Conservation (phyloP, 2,888 invertebrate species). For the Callyntrura sp. region DNA sequence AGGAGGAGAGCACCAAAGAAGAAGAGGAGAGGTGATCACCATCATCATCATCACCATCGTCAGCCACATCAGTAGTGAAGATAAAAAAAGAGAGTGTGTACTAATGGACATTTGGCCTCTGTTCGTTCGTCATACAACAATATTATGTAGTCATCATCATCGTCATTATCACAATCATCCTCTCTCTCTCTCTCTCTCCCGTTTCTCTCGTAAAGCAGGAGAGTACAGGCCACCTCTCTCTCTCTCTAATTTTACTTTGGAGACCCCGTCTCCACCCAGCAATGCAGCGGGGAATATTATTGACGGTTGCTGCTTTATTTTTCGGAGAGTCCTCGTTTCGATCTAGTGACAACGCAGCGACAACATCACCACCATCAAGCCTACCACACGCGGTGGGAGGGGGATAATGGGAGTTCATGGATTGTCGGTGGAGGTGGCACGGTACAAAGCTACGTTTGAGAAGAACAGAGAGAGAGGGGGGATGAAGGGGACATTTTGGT, state of each 20-base stretch:
- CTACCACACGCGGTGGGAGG: no score
- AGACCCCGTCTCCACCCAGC: neutral
- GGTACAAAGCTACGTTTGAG: no score
- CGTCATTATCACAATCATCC: conserved; percentile 54
- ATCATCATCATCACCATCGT: neutral
- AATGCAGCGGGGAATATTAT: neutral
- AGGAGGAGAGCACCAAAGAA: conserved; percentile 26
- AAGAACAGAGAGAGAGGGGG: no score
- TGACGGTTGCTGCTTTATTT: neutral
- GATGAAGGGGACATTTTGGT: no score
- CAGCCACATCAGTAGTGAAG: neutral
- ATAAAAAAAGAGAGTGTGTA: conserved; percentile 50
- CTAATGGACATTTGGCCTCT: conserved; percentile 78
- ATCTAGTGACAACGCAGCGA: no score
- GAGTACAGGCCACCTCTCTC: neutral
- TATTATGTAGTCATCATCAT: conserved; percentile 29
- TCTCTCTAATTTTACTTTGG: neutral
- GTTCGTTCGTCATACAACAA: conserved; percentile 54
- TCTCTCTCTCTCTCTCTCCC: neutral
- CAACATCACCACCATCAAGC: no score
- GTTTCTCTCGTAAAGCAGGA: neutral
- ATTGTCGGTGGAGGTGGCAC: no score
- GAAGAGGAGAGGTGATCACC: neutral
- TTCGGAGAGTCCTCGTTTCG: no score
- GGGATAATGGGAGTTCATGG: no score